A percentile compares a stretch with the other conserved stretches of the same genome.
These are phyloP conservation scores for Syngnathus floridae DNA, from an alignment of 2,113 vertebrate species.

Conservation along the genomic window DNA sequence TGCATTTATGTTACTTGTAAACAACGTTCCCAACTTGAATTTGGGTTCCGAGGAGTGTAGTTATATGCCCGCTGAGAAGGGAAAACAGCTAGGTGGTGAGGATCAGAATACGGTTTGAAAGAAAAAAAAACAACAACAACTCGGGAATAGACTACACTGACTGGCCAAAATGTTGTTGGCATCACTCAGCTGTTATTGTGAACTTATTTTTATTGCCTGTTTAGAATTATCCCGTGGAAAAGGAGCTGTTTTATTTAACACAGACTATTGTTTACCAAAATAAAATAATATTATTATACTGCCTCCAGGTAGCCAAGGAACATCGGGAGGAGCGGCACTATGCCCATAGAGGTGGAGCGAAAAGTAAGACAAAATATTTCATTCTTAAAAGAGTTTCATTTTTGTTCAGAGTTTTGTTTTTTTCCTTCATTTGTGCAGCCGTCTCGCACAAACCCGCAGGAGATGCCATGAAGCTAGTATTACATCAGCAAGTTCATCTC, in stretches of 20 bases:
- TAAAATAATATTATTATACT: too few species aligned
- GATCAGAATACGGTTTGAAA: conserved; percentile 27
- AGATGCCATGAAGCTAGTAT: conserved; percentile 16
- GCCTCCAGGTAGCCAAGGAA: too few species aligned
- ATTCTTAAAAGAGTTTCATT: too few species aligned
- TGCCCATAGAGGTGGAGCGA: too few species aligned
- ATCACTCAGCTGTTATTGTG: conserved; percentile 38
- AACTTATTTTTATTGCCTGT: conserved; percentile 12
- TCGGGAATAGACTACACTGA: conserved; percentile 11
- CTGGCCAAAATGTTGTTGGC: conserved; percentile 26
- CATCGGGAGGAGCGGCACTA: too few species aligned
- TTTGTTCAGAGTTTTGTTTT: too few species aligned
- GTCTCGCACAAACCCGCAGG: background rate
- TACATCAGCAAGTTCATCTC: conserved; percentile 35
- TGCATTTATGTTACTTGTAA: conserved; percentile 55
- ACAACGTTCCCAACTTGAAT: conserved; percentile 40
- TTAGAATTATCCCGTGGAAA: background rate
- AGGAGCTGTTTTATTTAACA: too few species aligned
- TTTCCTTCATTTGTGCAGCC: background rate
- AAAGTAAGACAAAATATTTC: too few species aligned
- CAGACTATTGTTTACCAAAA: too few species aligned
- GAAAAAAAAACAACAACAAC: too few species aligned
- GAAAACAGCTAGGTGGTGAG: conserved; percentile 32
- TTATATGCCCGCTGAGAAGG: conserved; percentile 34
- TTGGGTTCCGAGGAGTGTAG: conserved; percentile 30